These are phyloP conservation scores for Diadophis punctatus DNA, from an alignment of 2,113 vertebrate species.

Conservation along the genomic window DNA sequence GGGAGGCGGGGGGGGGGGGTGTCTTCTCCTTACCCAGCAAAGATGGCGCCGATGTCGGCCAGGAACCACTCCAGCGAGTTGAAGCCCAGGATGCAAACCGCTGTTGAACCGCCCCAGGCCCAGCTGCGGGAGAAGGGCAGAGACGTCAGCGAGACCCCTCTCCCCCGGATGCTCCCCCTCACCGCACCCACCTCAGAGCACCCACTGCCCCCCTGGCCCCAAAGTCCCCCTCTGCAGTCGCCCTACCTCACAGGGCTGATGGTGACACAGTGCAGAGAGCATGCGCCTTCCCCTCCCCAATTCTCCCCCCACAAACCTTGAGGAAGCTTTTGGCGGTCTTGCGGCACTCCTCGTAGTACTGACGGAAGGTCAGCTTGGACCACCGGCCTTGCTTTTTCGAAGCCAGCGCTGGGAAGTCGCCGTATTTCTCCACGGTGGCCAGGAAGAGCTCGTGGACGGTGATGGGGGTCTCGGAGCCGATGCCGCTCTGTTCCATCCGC, in stretches of 20 bases:
- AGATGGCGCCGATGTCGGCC: conserved; percentile 80
- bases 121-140: conserved; percentile 72
- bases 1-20: not conserved
- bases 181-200: not conserved
- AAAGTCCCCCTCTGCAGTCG: not conserved
- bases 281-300: not conserved
- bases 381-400: conserved; percentile 74
- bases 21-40: conserved; percentile 82
- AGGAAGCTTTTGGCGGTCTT: conserved; percentile 84
- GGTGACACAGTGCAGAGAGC: not conserved
- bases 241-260: not conserved
- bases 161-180: too few species aligned
- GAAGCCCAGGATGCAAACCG: conserved; percentile 89
- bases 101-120: conserved; percentile 86
- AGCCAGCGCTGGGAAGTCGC: conserved; percentile 68
- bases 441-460: conserved; percentile 78
- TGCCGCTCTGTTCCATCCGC: conserved; percentile 71
- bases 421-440: conserved; percentile 66
- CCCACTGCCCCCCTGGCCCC: accelerated
- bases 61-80: conserved; percentile 90
- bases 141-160: not conserved
- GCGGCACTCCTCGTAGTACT: conserved; percentile 82
- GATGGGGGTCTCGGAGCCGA: conserved; percentile 70
- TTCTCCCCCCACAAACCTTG: conserved; percentile 71
- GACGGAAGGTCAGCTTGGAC: conserved; percentile 71